Base-by-base conservation (phyloP, 2,113 vertebrate species). In the Scopus umbretta region DNA sequence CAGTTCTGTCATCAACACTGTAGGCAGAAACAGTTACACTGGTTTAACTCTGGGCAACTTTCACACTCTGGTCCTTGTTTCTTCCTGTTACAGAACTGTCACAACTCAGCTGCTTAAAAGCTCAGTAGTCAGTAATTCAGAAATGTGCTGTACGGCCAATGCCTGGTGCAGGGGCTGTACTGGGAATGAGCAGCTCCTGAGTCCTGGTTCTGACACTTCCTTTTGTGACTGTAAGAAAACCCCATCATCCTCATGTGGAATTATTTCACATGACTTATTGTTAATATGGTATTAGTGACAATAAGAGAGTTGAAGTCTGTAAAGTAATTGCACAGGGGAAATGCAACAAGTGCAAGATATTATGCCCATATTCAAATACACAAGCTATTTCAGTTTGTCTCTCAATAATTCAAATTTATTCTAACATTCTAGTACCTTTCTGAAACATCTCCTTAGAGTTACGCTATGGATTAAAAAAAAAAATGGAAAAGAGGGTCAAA, bases 1-100 rank as follows among this genome's bases (percentile, higher is more conserved):
- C 92, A 30, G 98, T 98, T 86, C 93, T 98, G 66, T 97, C 98
- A 81, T 99, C 98, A 91, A 98, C 61, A 47, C 98, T 98, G 97
- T 22, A 95, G 93, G 83, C 49, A 90, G 74, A 98, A 97, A 92
- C 3, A 90, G 82, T 83, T 12, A 87, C 29, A 94, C 4, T 6
- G 16, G 10, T 97, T 65, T 95, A 97, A 92, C 22, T 52, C 38
- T 29, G 32, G 20, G 25, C 23, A 80, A 19, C 70, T 61, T 68
- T 19, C 47, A 74, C 38, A 38, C 34, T 83, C 52, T 25, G 6
- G 30, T 81, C 13, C 7, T 78, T 32, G 23, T 49, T 67, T 80
- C 40, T 25, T n/a, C 50, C 63, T 78, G 45, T 25, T 63, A 34
- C 3, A 13, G 18, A 76, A 75, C 9, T 18, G 9, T 75, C 20